Evolutionary conservation across 2,888 invertebrate species (phyloP).

Genomic region (Agonum fuliginosum): DNA sequence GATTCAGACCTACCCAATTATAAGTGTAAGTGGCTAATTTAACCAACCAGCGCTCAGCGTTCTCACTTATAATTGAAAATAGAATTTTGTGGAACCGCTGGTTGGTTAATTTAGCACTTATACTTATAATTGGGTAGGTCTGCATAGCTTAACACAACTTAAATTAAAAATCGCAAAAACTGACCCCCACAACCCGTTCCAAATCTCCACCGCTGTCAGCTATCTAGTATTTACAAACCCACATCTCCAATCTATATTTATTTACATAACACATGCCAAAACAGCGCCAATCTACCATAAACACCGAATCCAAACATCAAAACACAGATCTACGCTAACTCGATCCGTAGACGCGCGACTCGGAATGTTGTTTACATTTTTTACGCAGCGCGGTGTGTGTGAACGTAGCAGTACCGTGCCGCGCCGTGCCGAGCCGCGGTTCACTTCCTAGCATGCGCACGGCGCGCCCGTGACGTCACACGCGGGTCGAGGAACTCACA

Average conservation of each 20-base stretch:
- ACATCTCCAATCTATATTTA: background rate
- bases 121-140: too few relatives aligned
- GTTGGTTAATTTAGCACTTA: too few relatives aligned
- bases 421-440: constrained; percentile 42
- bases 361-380: constrained; percentile 57
- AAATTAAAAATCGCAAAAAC: too few relatives aligned
- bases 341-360: background rate
- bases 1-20: too few relatives aligned
- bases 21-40: too few relatives aligned
- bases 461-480: constrained; percentile 41
- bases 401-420: constrained; percentile 42
- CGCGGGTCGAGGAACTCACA: constrained; percentile 52
- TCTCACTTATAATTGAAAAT: too few relatives aligned
- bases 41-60: too few relatives aligned
- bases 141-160: too few relatives aligned
- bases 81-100: too few relatives aligned
- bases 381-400: constrained; percentile 47
- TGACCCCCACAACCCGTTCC: background rate
- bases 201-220: background rate
- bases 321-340: background rate
- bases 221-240: background rate
- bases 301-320: background rate
- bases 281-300: background rate
- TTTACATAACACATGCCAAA: background rate
- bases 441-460: constrained; percentile 58